Conservation (phyloP, 2,113 vertebrate genomes). For the Leucoraja erinaceus region DNA sequence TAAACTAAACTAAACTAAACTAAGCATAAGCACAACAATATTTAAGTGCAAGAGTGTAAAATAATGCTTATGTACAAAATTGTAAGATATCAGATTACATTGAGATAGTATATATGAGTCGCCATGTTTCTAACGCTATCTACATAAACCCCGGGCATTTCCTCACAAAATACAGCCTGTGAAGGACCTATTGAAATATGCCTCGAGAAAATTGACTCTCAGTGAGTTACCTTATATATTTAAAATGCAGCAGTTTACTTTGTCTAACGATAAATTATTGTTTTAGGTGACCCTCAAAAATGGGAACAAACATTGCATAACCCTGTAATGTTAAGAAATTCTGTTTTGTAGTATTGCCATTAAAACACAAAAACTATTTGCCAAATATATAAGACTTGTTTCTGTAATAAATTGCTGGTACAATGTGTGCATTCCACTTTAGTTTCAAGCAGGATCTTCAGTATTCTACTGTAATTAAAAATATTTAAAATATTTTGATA, state of each 20-base stretch:
- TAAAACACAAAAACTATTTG: background rate
- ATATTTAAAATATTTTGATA: background rate
- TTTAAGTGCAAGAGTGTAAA: no score
- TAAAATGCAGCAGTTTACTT: background rate
- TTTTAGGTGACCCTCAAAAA: background rate
- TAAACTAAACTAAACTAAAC: no score
- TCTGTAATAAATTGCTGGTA: background rate
- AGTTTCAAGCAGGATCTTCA: no score
- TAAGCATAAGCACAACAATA: no score
- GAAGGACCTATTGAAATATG: background rate
- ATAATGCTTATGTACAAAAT: no score
- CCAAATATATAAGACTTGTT: background rate
- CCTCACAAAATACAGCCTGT: no score
- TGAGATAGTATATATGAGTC: no score
- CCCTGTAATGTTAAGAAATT: background rate
- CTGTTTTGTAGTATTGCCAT: background rate
- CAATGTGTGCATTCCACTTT: background rate
- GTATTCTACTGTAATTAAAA: background rate
- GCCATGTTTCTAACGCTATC: no score
- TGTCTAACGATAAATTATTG: no score
- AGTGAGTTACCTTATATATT: background rate
- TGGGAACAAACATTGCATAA: background rate
- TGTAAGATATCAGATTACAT: no score
- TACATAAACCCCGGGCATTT: no score
- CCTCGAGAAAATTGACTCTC: slow-evolving; percentile 9